A percentile compares a stretch with the other conserved stretches of the same genome.
These are phyloP conservation scores for Drosophila nigrodunni DNA, from an alignment of 1,140 invertebrate species.

Conservation along the genomic window DNA sequence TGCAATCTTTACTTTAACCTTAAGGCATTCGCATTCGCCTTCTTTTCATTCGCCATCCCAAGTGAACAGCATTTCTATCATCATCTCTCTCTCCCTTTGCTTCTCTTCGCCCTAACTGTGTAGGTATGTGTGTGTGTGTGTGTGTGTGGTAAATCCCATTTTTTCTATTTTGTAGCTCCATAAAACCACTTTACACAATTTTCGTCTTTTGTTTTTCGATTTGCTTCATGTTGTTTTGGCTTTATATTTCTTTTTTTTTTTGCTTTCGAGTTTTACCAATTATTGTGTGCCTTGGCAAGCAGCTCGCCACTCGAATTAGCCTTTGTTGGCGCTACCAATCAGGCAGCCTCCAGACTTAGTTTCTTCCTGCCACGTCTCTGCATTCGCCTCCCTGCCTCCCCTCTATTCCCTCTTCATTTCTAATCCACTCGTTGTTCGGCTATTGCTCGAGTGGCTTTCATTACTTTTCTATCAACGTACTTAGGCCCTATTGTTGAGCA, in stretches of 20 bases:
- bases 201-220: constrained; percentile 83
- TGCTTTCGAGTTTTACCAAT: constrained; percentile 75
- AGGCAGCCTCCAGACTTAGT: constrained; percentile 43
- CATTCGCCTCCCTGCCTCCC: not conserved
- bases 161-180: constrained; percentile 82
- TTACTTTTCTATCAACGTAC: constrained; percentile 83
- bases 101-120: not conserved
- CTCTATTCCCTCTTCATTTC: not conserved
- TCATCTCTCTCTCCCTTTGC: constrained; percentile 23
- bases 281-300: constrained; percentile 68
- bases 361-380: constrained; percentile 4
- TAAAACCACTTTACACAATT: constrained; percentile 83
- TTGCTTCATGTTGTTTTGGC: constrained; percentile 61
- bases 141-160: constrained; percentile 78
- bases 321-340: constrained; percentile 81
- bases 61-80: constrained; percentile 24
- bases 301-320: constrained; percentile 70
- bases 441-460: constrained; percentile 60
- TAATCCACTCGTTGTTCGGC: not conserved
- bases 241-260: constrained; percentile 34
- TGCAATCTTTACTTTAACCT: constrained; percentile 83
- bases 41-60: too few species aligned
- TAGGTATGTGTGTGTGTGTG: constrained; percentile 20
- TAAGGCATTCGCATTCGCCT: constrained; percentile 55
- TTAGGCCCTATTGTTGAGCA: constrained; percentile 80